A percentile compares a stretch with the other conserved stretches of the same genome.
phyloP scores from a whole-genome alignment of 2,888 invertebrate genomes.

The Volucella bombylans region DNA sequence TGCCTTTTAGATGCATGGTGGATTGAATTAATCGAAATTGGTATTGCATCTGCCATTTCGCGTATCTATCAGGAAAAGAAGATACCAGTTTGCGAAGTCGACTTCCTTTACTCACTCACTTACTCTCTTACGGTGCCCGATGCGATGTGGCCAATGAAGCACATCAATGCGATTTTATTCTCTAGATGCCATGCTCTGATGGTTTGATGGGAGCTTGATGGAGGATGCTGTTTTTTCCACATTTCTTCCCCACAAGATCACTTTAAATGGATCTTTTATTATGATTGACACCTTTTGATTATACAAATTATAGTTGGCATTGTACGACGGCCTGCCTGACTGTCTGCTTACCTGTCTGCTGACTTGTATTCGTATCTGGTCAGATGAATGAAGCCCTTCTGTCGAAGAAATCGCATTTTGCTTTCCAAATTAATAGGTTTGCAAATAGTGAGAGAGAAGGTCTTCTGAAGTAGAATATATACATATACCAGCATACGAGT shows the following conservation, averaged over 20 bases:
- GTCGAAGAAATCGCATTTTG: conserved; percentile 66
- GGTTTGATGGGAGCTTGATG: conserved; percentile 69
- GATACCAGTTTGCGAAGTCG: conserved; percentile 46
- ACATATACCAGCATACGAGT: background rate
- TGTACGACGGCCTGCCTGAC: conserved; percentile 41
- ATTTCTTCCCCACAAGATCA: conserved; percentile 45
- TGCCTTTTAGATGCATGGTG: conserved; percentile 60
- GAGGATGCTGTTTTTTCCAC: conserved; percentile 54
- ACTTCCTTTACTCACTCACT: conserved; percentile 37
- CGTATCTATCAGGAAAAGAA: conserved; percentile 67
- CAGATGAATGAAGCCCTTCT: conserved; percentile 13
- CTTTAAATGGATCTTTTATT: conserved; percentile 73
- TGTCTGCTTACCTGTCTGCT: background rate
- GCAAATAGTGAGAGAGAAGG: conserved; percentile 47
- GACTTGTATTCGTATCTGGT: too few relatives aligned
- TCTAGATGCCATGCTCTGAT: conserved; percentile 58
- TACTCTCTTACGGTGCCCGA: background rate
- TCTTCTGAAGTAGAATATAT: background rate
- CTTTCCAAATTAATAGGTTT: conserved; percentile 81
- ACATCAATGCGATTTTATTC: conserved; percentile 68
- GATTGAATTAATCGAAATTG: conserved; percentile 73
- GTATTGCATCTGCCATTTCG: conserved; percentile 74
- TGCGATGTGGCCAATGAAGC: conserved; percentile 68
- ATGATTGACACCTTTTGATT: conserved; percentile 75
- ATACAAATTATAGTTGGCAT: conserved; percentile 72